Conservation (phyloP, 2,113 vertebrate genomes). For the Platysternon megacephalum region DNA sequence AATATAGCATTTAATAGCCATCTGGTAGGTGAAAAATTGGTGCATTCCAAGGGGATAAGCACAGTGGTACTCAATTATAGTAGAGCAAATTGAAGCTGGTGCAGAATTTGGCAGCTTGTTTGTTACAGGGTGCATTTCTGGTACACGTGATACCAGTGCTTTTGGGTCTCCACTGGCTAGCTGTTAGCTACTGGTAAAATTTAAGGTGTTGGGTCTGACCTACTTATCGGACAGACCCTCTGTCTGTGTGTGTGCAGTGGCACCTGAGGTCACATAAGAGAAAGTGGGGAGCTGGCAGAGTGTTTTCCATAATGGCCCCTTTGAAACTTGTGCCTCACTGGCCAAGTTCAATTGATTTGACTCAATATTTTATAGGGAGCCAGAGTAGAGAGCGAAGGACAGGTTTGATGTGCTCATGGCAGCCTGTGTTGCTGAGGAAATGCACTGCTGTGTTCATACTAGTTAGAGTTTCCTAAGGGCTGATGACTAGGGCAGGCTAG, state of each 20-base stretch:
- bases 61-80: not conserved
- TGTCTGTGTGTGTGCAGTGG: not conserved
- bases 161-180: not conserved
- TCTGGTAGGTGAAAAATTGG: not conserved
- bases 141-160: not conserved
- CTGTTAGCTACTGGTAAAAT: not conserved
- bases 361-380: constrained; percentile 8
- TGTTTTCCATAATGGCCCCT: not conserved
- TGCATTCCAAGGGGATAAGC: not conserved
- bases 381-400: not conserved
- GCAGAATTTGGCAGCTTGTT: not conserved
- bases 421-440: not conserved
- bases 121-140: not conserved
- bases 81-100: not conserved
- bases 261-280: not conserved
- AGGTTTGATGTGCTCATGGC: not conserved
- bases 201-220: not conserved
- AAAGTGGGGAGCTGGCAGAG: not conserved
- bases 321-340: constrained; percentile 4
- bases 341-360: constrained; percentile 5
- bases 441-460: not conserved
- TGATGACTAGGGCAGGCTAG: not conserved
- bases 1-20: not conserved
- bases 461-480: not conserved
- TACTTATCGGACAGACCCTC: not conserved